A percentile compares a stretch with the other conserved stretches of the same genome.
These are phyloP conservation scores for Lithobates pipiens DNA, from an alignment of 2,797 vertebrate genomes.

Conservation along the genomic window DNA sequence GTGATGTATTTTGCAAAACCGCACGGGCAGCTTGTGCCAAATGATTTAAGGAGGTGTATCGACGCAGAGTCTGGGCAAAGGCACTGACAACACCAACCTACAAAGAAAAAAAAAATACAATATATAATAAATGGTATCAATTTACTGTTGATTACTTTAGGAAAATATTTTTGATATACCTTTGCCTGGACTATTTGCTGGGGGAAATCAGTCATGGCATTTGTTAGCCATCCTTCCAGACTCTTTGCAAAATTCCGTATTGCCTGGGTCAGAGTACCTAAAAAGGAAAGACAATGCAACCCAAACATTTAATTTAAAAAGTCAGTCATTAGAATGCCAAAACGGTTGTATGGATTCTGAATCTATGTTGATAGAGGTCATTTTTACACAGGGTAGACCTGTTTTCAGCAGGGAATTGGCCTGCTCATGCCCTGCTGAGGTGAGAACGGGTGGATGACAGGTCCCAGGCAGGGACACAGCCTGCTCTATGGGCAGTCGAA, in stretches of 20 bases:
- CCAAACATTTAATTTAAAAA: not conserved
- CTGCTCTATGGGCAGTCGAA: too few relatives aligned
- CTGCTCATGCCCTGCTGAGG: too few relatives aligned
- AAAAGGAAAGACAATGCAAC: not conserved
- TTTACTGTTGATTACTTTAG: too few relatives aligned
- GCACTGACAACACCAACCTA: constrained; percentile 95
- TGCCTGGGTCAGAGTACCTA: constrained; percentile 96
- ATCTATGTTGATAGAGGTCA: too few relatives aligned
- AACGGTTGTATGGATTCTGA: too few relatives aligned
- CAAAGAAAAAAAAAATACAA: not conserved
- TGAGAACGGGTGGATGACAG: too few relatives aligned
- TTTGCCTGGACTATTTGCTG: constrained; percentile 92
- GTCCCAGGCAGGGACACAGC: too few relatives aligned
- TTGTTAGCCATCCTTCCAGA: constrained; percentile 94
- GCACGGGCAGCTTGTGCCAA: constrained; percentile 94
- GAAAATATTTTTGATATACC: constrained; percentile 72
- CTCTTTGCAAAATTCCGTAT: constrained; percentile 98
- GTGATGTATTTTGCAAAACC: constrained; percentile 96
- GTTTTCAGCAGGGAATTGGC: too few relatives aligned
- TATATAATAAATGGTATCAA: too few relatives aligned
- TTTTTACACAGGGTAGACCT: too few relatives aligned
- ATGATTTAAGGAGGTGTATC: constrained; percentile 97
- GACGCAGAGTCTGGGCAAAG: constrained; percentile 92
- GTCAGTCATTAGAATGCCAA: too few relatives aligned
- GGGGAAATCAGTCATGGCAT: constrained; percentile 93